phyloP scores from a whole-genome alignment of 2,888 invertebrate genomes.

The Epistrophella euchroma region DNA sequence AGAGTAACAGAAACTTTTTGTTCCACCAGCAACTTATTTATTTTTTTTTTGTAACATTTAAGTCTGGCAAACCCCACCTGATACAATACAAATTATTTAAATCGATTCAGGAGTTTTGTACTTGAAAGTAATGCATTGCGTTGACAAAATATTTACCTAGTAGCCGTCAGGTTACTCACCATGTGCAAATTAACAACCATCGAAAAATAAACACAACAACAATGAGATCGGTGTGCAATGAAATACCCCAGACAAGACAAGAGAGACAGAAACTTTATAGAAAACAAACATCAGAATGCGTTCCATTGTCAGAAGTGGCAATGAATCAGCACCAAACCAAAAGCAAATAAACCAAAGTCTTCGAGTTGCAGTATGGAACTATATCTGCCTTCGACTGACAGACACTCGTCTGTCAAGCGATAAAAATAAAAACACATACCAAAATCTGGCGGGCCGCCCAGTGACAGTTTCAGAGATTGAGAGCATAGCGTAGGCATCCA shows the following conservation, averaged over 20 bases:
- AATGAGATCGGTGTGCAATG: neutral
- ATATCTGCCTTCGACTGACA: conserved; percentile 51
- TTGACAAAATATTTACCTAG: conserved; percentile 14
- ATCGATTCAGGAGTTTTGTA: conserved; percentile 2
- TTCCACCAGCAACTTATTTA: neutral
- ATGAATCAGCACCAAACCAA: conserved; percentile 64
- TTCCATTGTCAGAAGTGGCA: conserved; percentile 60
- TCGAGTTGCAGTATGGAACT: neutral
- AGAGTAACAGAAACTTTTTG: neutral
- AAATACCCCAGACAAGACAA: neutral
- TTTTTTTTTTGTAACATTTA: neutral
- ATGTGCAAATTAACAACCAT: neutral
- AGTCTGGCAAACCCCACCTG: neutral
- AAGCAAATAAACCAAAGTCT: conserved; percentile 14
- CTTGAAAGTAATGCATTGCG: conserved; percentile 5
- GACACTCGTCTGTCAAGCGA: conserved; percentile 62
- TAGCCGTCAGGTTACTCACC: conserved; percentile 8
- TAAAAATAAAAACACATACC: conserved; percentile 56
- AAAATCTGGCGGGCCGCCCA: conserved; percentile 37
- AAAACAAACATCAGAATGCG: conserved; percentile 50
- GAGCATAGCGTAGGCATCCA: conserved; percentile 72
- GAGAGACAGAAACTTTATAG: neutral
- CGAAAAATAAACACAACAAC: neutral
- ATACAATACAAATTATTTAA: neutral
- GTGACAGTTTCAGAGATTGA: conserved; percentile 68